Conservation (phyloP, 1,140 invertebrate species). For the Thrips palmi region DNA sequence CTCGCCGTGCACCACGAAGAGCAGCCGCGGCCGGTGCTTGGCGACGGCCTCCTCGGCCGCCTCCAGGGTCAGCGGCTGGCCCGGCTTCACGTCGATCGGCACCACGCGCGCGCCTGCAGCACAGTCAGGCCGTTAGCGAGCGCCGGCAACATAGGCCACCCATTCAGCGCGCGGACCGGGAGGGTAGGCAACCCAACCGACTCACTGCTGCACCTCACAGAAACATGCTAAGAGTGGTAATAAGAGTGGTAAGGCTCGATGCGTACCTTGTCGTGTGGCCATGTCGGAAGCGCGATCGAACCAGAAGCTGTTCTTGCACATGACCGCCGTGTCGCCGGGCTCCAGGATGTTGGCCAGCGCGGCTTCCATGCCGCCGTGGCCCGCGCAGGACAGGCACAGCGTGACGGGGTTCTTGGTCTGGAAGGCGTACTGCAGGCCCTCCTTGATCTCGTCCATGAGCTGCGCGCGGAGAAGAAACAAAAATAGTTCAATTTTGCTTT, state of each 20-base stretch:
- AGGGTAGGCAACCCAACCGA: no score
- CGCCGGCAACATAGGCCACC: no score
- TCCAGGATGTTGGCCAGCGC: slow-evolving; percentile 60
- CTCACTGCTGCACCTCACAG: no score
- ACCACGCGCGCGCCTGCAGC: no score
- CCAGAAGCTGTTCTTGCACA: slow-evolving; percentile 62
- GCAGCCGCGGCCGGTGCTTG: slow-evolving; percentile 38
- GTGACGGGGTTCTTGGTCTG: slow-evolving; percentile 66
- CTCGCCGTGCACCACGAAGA: slow-evolving; percentile 73
- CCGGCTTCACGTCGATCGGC: no score
- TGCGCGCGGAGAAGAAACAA: slow-evolving; percentile 23
- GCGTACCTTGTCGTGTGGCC: slow-evolving; percentile 33
- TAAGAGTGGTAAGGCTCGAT: no score
- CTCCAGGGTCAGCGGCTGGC: no score
- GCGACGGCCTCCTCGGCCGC: slow-evolving; percentile 38
- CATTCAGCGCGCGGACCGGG: no score
- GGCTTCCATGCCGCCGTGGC: slow-evolving; percentile 70
- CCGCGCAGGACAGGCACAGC: slow-evolving; percentile 57
- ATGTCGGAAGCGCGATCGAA: slow-evolving; percentile 55
- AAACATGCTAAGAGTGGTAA: no score
- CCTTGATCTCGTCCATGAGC: slow-evolving; percentile 74
- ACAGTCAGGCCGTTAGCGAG: no score
- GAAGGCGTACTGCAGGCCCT: slow-evolving; percentile 62
- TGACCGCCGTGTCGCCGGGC: slow-evolving; percentile 47
- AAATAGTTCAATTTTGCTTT: no score